phyloP scores from a whole-genome alignment of 2,797 vertebrate species.

The Halcyon leucocephala region DNA sequence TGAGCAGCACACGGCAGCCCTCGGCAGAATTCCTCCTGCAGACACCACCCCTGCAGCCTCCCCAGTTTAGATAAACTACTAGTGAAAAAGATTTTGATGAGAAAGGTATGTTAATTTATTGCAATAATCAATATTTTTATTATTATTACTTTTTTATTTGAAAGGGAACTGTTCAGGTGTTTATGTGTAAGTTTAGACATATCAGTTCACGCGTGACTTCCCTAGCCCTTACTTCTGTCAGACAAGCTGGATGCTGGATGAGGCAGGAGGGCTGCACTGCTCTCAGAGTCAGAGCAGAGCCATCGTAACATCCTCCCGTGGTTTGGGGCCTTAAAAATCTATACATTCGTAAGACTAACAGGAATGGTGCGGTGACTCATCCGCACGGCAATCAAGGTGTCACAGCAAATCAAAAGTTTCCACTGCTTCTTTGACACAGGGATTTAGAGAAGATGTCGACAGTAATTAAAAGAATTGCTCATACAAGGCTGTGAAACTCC shows the following conservation, averaged over 20 bases:
- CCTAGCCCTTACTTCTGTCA: background rate
- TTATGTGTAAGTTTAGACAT: background rate
- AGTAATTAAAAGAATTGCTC: slow-evolving; percentile 58
- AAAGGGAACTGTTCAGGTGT: background rate
- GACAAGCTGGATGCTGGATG: background rate
- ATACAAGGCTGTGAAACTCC: background rate
- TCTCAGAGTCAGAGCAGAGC: background rate
- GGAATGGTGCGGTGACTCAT: slow-evolving; percentile 32
- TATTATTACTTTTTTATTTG: background rate
- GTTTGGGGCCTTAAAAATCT: slow-evolving; percentile 30
- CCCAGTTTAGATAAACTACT: background rate
- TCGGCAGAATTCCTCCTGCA: background rate
- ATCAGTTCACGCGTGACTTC: background rate
- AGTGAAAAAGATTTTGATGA: background rate
- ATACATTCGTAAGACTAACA: background rate
- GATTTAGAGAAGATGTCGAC: slow-evolving; percentile 15
- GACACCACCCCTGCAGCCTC: background rate
- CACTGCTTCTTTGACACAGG: background rate
- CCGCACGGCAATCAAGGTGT: slow-evolving; percentile 35
- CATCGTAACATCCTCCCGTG: background rate
- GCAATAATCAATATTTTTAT: background rate
- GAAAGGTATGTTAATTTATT: background rate
- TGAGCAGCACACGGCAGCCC: background rate
- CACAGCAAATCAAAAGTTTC: slow-evolving; percentile 57
- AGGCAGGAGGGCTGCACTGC: background rate